Percentiles rank a stretch among this genome's conserved stretches.
These are phyloP conservation scores for Stratiomys singularior DNA, from an alignment of 2,888 invertebrate genomes.

Conservation along the genomic window DNA sequence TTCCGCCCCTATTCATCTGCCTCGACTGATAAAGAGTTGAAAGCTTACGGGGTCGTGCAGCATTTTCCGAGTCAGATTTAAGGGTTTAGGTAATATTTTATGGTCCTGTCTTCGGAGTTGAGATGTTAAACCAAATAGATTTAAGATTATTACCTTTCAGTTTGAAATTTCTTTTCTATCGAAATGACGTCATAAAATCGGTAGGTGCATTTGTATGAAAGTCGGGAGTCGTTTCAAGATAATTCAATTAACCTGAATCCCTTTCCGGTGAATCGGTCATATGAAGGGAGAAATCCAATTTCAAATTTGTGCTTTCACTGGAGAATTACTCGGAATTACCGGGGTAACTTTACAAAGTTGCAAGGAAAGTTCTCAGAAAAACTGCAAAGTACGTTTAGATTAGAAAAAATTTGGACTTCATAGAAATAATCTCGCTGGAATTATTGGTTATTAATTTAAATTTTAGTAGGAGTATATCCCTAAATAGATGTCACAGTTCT, in stretches of 20 bases:
- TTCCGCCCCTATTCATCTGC: not conserved
- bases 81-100: constrained; percentile 41
- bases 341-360: too few relatives aligned
- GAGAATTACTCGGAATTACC: too few relatives aligned
- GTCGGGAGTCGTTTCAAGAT: not conserved
- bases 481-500: too few relatives aligned
- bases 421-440: too few relatives aligned
- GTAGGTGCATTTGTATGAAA: not conserved
- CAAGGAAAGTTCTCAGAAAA: too few relatives aligned
- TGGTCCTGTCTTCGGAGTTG: constrained; percentile 37
- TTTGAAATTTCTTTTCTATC: constrained; percentile 25
- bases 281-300: not conserved
- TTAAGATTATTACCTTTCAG: constrained; percentile 27
- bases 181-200: not conserved
- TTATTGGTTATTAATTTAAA: too few relatives aligned
- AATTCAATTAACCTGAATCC: not conserved
- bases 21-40: constrained; percentile 38
- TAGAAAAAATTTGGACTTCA: too few relatives aligned
- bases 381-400: too few relatives aligned
- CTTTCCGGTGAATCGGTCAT: not conserved
- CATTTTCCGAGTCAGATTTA: constrained; percentile 36
- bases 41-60: constrained; percentile 15
- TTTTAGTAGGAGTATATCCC: too few relatives aligned
- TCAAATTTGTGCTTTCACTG: not conserved
- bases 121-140: constrained; percentile 43